Percentiles rank a stretch among this genome's conserved stretches.
Evolutionary conservation across 2,797 vertebrate species (phyloP).

Genomic region (Hyperoplus immaculatus): DNA sequence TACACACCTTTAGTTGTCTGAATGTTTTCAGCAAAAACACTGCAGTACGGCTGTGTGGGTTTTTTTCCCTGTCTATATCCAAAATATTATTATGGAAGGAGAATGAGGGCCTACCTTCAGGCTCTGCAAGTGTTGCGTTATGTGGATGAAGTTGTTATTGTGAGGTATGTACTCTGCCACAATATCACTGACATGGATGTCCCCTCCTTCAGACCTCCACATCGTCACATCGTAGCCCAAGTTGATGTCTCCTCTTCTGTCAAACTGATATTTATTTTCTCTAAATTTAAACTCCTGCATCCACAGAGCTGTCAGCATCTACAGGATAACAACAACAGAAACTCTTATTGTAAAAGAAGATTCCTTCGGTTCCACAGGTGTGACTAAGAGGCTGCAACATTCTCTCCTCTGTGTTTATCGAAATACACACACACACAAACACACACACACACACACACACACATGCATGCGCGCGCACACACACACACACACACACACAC

Average conservation of each 20-base stretch:
- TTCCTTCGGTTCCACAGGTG: background rate
- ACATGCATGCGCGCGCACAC: background rate
- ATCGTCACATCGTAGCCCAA: constrained; percentile 87
- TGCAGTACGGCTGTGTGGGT: background rate
- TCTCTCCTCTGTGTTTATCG: background rate
- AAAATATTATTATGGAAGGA: background rate
- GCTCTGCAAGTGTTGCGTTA: constrained; percentile 70
- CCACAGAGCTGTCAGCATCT: constrained; percentile 86
- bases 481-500: background rate
- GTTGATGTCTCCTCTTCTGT: constrained; percentile 87
- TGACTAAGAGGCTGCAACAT: background rate
- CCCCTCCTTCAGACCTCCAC: constrained; percentile 83
- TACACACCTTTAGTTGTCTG: background rate
- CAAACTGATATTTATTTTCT: constrained; percentile 83
- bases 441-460: background rate
- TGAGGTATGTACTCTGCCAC: constrained; percentile 86
- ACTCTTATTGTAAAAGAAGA: no score
- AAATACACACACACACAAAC: background rate
- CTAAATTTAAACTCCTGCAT: constrained; percentile 74
- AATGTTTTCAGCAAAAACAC: constrained; percentile 28
- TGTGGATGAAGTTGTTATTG: constrained; percentile 79
- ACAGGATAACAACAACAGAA: constrained; percentile 8
- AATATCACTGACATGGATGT: constrained; percentile 65
- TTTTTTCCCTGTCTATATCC: background rate
- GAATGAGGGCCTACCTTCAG: constrained; percentile 82